Percentiles rank a stretch among this genome's conserved stretches.
Conservation (phyloP, 2,888 invertebrate species). For the Spialia ferax region DNA sequence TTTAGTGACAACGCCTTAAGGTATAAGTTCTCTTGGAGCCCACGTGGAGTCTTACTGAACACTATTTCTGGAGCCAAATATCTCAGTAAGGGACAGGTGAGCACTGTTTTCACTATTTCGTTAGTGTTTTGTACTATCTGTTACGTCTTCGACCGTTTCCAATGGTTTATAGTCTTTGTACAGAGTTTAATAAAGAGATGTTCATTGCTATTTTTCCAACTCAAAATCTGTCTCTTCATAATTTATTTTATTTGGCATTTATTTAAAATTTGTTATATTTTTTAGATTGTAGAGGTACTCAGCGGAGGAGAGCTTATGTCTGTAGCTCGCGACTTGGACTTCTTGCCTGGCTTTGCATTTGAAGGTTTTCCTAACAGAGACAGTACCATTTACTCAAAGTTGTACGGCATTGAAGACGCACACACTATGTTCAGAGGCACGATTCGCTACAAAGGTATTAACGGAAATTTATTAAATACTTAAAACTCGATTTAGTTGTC, state of each 20-base stretch:
- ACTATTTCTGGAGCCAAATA: slow-evolving; percentile 96
- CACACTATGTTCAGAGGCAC: slow-evolving; percentile 97
- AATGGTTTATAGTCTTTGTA: too few relatives aligned
- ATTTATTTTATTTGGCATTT: too few relatives aligned
- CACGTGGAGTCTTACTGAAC: slow-evolving; percentile 96
- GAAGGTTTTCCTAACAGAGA: slow-evolving; percentile 99
- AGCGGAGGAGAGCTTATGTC: slow-evolving; percentile 97
- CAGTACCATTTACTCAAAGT: slow-evolving; percentile 94
- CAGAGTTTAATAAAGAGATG: too few relatives aligned
- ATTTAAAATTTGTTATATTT: not conserved
- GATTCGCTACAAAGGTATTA: slow-evolving; percentile 92
- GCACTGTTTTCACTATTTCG: not conserved
- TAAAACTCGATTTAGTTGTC: not conserved
- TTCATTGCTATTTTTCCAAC: too few relatives aligned
- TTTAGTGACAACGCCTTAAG: slow-evolving; percentile 95
- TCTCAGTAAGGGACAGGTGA: slow-evolving; percentile 92
- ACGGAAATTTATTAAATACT: not conserved
- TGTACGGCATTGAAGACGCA: slow-evolving; percentile 96
- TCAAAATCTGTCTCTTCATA: not conserved
- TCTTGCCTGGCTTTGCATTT: slow-evolving; percentile 98
- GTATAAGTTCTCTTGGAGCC: slow-evolving; percentile 99
- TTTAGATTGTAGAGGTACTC: slow-evolving; percentile 93
- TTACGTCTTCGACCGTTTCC: too few relatives aligned
- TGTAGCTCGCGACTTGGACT: slow-evolving; percentile 92
- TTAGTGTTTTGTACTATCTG: too few relatives aligned